These are phyloP conservation scores for Terebella lapidaria DNA, from an alignment of 2,888 invertebrate genomes.

Conservation along the genomic window DNA sequence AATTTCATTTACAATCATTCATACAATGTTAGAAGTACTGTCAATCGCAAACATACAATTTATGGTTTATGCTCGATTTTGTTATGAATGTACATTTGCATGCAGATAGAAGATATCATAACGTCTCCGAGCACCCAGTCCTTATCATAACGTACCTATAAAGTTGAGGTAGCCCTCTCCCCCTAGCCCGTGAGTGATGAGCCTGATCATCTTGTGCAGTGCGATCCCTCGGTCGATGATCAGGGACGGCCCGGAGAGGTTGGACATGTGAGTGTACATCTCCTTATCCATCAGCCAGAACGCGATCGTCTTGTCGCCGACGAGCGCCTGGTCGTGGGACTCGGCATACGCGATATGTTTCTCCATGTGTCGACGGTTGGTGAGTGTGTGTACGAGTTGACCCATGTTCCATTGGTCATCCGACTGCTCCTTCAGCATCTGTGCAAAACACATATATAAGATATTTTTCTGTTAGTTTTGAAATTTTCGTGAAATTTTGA, in stretches of 20 bases:
- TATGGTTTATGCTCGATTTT: too few relatives aligned
- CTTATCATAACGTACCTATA: constrained; percentile 80
- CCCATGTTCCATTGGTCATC: constrained; percentile 95
- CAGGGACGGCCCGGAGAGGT: constrained; percentile 51
- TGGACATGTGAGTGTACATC: constrained; percentile 96
- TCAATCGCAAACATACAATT: too few relatives aligned
- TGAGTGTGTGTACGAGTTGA: constrained; percentile 84
- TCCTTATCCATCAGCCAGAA: constrained; percentile 99
- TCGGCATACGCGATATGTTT: constrained; percentile 96
- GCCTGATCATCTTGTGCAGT: constrained; percentile 92
- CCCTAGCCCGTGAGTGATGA: constrained; percentile 88
- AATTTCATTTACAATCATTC: too few relatives aligned
- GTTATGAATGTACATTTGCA: too few relatives aligned
- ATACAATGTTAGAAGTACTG: too few relatives aligned
- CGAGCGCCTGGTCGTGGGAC: constrained; percentile 62
- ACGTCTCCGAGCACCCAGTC: too few relatives aligned
- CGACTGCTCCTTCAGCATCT: constrained; percentile 56
- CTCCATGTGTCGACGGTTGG: constrained; percentile 92
- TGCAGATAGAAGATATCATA: too few relatives aligned
- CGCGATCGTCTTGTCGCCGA: constrained; percentile 92
- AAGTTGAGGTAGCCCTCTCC: constrained; percentile 99
- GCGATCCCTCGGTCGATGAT: constrained; percentile 89
- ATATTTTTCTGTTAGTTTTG: too few relatives aligned
- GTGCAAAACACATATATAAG: too few relatives aligned
- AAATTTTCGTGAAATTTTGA: too few relatives aligned